phyloP scores from a whole-genome alignment of 2,888 invertebrate species.

The Serripes groenlandicus region DNA sequence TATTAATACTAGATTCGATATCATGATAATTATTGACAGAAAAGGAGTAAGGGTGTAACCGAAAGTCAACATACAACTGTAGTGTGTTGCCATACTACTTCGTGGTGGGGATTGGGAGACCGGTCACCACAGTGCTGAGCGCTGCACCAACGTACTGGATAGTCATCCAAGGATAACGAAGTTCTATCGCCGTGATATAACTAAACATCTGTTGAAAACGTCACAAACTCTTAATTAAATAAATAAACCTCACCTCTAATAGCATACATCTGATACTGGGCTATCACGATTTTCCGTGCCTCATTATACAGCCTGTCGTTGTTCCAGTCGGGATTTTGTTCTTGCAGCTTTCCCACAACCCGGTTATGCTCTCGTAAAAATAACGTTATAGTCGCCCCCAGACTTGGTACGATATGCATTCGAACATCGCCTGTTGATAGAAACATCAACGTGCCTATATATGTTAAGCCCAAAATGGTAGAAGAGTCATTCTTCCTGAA shows the following conservation, averaged over 20 bases:
- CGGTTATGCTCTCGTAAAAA: constrained; percentile 93
- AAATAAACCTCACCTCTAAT: not conserved
- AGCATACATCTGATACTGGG: constrained; percentile 88
- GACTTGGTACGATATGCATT: constrained; percentile 94
- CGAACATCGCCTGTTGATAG: constrained; percentile 94
- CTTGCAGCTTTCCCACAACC: constrained; percentile 90
- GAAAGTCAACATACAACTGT: too few species aligned
- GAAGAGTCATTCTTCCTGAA: too few species aligned
- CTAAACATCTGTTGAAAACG: not conserved
- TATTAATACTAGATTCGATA: too few species aligned
- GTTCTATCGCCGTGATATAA: too few species aligned
- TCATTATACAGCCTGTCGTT: constrained; percentile 78
- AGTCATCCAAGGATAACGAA: not conserved
- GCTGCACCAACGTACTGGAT: not conserved
- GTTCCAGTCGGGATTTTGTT: constrained; percentile 93
- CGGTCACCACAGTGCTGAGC: not conserved
- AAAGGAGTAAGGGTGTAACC: too few species aligned
- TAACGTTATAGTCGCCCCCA: constrained; percentile 94
- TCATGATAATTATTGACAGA: too few species aligned
- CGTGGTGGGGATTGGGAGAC: too few species aligned
- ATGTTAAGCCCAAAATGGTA: too few species aligned
- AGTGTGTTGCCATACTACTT: too few species aligned
- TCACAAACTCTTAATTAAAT: not conserved
- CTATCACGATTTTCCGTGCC: constrained; percentile 90
- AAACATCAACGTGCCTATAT: too few species aligned